Conservation (phyloP, 2,797 vertebrate genomes). For the Loriculus beryllinus region DNA sequence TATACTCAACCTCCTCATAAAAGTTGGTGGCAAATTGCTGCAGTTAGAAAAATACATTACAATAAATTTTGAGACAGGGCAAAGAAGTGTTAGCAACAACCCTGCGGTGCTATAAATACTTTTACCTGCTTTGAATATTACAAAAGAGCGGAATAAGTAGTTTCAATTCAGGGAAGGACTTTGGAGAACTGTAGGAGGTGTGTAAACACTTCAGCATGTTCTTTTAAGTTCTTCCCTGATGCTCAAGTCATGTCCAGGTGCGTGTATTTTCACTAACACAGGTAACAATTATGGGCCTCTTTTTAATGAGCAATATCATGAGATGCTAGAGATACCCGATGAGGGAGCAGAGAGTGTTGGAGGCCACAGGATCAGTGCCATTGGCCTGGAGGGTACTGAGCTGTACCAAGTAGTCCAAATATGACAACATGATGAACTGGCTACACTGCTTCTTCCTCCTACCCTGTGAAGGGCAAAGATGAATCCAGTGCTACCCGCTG, state of each 20-base stretch:
- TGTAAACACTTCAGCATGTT: not conserved
- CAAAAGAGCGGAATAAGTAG: not conserved
- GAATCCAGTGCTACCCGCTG: not conserved
- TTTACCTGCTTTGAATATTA: slow-evolving; percentile 19
- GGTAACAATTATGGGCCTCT: not conserved
- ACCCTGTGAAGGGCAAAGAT: not conserved
- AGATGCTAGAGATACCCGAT: not conserved
- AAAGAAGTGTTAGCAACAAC: not conserved
- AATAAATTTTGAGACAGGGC: slow-evolving; percentile 20
- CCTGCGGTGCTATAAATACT: not conserved
- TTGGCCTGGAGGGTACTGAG: rapidly evolving
- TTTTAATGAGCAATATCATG: not conserved
- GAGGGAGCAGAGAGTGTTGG: not conserved
- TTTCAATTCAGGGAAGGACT: not conserved
- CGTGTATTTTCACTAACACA: not conserved
- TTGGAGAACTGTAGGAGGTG: not conserved
- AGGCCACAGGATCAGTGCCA: not conserved
- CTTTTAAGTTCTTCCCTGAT: not conserved
- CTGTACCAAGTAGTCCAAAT: not conserved
- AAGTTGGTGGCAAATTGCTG: not conserved
- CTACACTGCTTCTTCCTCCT: not conserved
- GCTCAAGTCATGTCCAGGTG: not conserved
- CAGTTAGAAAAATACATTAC: slow-evolving; percentile 26
- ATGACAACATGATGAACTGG: rapidly evolving
- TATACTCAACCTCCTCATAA: not conserved